phyloP scores from a whole-genome alignment of 2,888 invertebrate species.

The Nemoura dubitans region DNA sequence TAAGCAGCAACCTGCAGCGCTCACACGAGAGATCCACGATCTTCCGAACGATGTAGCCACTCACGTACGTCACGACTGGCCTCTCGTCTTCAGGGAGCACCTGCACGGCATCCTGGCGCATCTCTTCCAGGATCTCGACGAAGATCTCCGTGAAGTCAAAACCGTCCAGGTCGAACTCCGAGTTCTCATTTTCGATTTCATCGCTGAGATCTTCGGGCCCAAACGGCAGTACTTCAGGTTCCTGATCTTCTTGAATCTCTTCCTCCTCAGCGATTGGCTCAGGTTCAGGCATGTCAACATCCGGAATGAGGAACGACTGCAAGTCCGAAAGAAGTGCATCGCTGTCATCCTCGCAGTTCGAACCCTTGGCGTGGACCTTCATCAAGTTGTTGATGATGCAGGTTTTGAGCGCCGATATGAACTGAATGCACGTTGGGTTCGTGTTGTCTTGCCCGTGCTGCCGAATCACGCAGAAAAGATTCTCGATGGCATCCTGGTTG shows the following conservation, averaged over 20 bases:
- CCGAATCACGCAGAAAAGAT: neutral
- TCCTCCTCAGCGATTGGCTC: neutral
- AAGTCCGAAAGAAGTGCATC: neutral
- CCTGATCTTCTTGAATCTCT: neutral
- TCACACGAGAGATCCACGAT: neutral
- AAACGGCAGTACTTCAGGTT: neutral
- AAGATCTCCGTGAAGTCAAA: neutral
- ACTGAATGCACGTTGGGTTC: neutral
- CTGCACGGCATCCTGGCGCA: neutral
- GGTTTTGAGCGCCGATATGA: neutral
- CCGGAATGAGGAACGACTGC: neutral
- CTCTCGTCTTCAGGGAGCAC: neutral
- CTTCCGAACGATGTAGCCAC: neutral
- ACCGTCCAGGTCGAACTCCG: neutral
- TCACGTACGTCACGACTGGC: neutral
- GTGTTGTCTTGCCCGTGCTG: constrained; percentile 8
- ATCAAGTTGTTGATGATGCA: neutral
- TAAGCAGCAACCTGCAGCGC: neutral
- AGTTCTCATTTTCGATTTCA: too few relatives aligned
- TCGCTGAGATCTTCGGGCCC: neutral
- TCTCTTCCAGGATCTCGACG: neutral
- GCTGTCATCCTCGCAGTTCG: neutral
- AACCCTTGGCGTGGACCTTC: neutral
- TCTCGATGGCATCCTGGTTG: neutral
- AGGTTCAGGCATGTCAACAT: neutral